phyloP scores from a whole-genome alignment of 2,888 invertebrate species.

The Pharmacophagus antenor region DNA sequence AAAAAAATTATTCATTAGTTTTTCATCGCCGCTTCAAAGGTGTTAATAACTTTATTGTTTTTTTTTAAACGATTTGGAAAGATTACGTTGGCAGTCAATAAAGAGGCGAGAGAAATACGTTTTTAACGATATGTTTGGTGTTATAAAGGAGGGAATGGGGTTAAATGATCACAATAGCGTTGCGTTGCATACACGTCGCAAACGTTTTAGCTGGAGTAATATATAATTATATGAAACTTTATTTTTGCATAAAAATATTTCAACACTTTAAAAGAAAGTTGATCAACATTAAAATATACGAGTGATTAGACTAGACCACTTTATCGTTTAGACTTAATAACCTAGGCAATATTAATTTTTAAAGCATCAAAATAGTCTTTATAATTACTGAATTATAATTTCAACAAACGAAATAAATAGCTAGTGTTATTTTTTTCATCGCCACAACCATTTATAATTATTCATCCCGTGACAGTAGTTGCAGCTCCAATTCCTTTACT shows the following conservation, averaged over 20 bases:
- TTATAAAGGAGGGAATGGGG: conserved; percentile 52
- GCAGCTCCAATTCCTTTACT: conserved; percentile 25
- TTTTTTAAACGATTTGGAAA: conserved; percentile 24
- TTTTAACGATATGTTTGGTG: conserved; percentile 45
- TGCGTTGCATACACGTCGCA: not conserved
- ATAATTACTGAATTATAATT: not conserved
- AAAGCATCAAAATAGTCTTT: not conserved
- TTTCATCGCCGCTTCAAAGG: conserved; percentile 1
- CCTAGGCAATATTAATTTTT: not conserved
- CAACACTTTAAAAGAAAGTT: not conserved
- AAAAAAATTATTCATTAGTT: not conserved
- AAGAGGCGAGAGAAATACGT: conserved; percentile 37
- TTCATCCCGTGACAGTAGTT: conserved; percentile 18
- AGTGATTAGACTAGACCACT: not conserved
- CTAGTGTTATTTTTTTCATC: conserved; percentile 6
- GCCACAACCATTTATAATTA: conserved; percentile 10
- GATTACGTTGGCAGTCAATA: conserved; percentile 34
- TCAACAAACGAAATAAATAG: not conserved
- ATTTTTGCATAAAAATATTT: not conserved
- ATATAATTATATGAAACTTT: no score
- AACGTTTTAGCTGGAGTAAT: no score
- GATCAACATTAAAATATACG: no score
- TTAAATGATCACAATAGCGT: conserved; percentile 53
- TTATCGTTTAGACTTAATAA: not conserved
- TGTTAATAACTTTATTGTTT: conserved; percentile 8